Base-by-base conservation (phyloP, 37 sponge, comb jelly and placozoan genomes). In the Ephydatia muelleri region DNA sequence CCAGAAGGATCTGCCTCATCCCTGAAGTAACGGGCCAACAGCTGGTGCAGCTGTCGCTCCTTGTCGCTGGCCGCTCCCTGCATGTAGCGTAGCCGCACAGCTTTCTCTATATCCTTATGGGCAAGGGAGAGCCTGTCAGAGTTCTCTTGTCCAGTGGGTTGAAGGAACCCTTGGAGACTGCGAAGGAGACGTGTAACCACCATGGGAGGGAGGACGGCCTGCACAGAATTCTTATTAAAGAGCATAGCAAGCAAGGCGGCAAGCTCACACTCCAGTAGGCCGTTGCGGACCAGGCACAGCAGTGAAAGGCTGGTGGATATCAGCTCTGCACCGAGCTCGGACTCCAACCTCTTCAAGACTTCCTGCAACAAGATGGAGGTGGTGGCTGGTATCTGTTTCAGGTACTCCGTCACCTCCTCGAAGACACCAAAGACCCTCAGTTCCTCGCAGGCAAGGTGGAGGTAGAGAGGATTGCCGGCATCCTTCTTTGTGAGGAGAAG, bases 401-500 rank as follows among this genome's bases (percentile, higher is more conserved):
- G 74, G 67, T 76, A 81, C 0, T 65, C 30, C 22, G 83, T 65
- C 1, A 97, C 92, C 69, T 95, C 85, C 69, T 97, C 98, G 78
- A 93, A 97, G 5, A 97, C 76, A 33, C 98, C 98, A 88, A 97
- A 97, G 76, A 97, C 91, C 48, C 98, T 81, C 9, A 97, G 88
- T 67, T 97, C 98, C 47, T 95, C 98, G 69, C 98, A 97, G 19
- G 95, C 98, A 22, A 99, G 77, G 70, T 90, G 90, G 19, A 99
- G 90, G 75, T 89, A 99, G 28, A 97, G 93, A 78, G 99, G 99
- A 38, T 89, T 96, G 65, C 38, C 79, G 2, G 99, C 93, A 23
- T 97, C 99, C 73, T 90, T 95, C 93, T 99, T 99, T 75, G 91
- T 93, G 25, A 99, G 88, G 29, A 99, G 89, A 16, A 99, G 80